Evolutionary conservation across 1,140 invertebrate species (phyloP).

Genomic region (Aphaenogaster ashmeadi): DNA sequence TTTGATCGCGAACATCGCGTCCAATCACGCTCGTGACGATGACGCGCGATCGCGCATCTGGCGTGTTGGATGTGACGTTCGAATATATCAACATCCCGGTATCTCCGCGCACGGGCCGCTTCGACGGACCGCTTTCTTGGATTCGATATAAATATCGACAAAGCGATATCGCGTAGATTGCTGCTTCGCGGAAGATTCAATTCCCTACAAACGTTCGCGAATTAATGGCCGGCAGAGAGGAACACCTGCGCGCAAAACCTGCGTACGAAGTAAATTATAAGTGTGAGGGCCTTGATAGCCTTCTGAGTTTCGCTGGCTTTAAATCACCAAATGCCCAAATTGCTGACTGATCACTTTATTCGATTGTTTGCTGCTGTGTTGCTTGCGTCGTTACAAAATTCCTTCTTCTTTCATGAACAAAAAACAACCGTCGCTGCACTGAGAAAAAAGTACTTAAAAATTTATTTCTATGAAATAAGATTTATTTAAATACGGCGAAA

Average conservation of each 20-base stretch:
- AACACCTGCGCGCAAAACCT: neutral
- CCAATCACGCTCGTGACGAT: conserved; percentile 33
- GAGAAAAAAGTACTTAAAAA: too few relatives aligned
- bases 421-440: too few relatives aligned
- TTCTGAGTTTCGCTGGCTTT: too few relatives aligned
- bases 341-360: too few relatives aligned
- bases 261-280: neutral
- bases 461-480: too few relatives aligned
- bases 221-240: neutral
- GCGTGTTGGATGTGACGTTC: conserved; percentile 11
- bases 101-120: neutral
- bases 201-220: neutral
- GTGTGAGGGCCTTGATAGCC: too few relatives aligned
- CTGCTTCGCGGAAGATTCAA: conserved; percentile 9
- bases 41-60: conserved; percentile 48
- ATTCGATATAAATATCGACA: conserved; percentile 15
- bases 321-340: too few relatives aligned
- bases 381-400: too few relatives aligned
- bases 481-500: too few relatives aligned
- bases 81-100: neutral
- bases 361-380: too few relatives aligned
- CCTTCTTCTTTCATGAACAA: too few relatives aligned
- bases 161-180: neutral
- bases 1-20: conserved; percentile 5
- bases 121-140: neutral